These are phyloP conservation scores for Nasonia giraulti DNA, from an alignment of 1,140 invertebrate genomes.

Conservation along the genomic window DNA sequence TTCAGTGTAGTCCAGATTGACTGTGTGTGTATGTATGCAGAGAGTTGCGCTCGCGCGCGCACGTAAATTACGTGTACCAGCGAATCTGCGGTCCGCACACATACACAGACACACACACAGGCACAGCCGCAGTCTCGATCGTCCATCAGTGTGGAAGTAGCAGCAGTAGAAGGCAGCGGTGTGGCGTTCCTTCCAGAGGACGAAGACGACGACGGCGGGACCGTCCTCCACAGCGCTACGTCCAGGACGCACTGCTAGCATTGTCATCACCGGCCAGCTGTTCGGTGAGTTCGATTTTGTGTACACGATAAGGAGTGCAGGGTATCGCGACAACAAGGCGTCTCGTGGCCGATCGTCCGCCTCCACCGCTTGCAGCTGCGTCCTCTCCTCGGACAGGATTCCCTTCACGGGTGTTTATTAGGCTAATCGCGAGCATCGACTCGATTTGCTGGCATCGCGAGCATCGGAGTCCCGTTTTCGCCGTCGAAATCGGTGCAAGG, in stretches of 20 bases:
- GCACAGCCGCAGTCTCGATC: background rate
- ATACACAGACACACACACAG: constrained; percentile 39
- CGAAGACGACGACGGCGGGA: constrained; percentile 10
- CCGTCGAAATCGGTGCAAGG: background rate
- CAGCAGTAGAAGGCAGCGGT: background rate
- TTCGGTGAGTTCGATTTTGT: background rate
- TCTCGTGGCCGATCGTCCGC: background rate
- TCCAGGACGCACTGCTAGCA: background rate
- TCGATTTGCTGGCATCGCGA: background rate
- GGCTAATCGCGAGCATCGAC: background rate
- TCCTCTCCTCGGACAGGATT: background rate
- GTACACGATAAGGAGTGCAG: background rate
- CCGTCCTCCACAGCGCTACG: background rate
- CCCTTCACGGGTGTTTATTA: background rate
- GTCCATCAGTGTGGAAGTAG: background rate
- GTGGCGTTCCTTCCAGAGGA: constrained; percentile 41
- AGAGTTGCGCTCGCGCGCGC: constrained; percentile 31
- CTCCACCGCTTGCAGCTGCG: background rate
- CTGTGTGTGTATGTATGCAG: constrained; percentile 51
- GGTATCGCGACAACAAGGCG: background rate
- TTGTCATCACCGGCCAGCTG: background rate
- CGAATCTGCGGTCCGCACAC: background rate
- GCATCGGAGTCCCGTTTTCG: background rate
- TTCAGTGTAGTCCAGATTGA: constrained; percentile 54
- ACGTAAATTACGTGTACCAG: background rate